These are phyloP conservation scores for Hyles vespertilio DNA, from an alignment of 1,140 invertebrate genomes.

Conservation along the genomic window DNA sequence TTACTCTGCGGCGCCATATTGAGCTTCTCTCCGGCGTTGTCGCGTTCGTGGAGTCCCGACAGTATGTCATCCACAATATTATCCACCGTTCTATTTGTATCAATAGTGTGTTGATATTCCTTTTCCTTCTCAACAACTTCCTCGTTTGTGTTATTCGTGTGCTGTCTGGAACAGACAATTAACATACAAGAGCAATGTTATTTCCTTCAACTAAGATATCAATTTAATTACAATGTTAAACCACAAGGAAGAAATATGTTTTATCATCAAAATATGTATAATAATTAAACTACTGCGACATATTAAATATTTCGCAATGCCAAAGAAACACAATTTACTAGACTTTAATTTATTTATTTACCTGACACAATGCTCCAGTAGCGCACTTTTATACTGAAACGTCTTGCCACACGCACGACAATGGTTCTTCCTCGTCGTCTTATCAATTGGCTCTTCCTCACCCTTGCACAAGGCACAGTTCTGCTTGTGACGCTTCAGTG, in stretches of 20 bases:
- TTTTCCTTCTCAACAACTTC: conserved; percentile 36
- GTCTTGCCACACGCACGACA: conserved; percentile 50
- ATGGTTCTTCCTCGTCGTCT: conserved; percentile 41
- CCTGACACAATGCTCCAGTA: conserved; percentile 61
- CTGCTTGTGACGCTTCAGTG: conserved; percentile 45
- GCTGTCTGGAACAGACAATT: conserved; percentile 32
- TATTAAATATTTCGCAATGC: not conserved
- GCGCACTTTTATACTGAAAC: conserved; percentile 55
- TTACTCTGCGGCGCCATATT: too few relatives aligned
- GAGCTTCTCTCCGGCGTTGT: conserved; percentile 19
- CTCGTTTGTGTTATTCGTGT: conserved; percentile 32
- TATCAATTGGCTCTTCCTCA: conserved; percentile 23
- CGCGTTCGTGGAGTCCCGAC: conserved; percentile 60
- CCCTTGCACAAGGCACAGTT: conserved; percentile 37
- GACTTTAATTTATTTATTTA: conserved; percentile 18
- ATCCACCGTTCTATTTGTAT: conserved; percentile 52
- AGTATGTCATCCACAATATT: conserved; percentile 65
- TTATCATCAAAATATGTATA: not conserved
- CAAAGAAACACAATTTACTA: too few relatives aligned
- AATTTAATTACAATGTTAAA: too few relatives aligned
- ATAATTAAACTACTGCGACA: conserved; percentile 5
- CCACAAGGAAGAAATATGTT: too few relatives aligned
- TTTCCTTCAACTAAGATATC: too few relatives aligned
- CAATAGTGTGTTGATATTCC: conserved; percentile 24
- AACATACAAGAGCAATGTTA: too few relatives aligned